Conservation (phyloP, 2,888 invertebrate species). For the Halocaridina rubra region DNA sequence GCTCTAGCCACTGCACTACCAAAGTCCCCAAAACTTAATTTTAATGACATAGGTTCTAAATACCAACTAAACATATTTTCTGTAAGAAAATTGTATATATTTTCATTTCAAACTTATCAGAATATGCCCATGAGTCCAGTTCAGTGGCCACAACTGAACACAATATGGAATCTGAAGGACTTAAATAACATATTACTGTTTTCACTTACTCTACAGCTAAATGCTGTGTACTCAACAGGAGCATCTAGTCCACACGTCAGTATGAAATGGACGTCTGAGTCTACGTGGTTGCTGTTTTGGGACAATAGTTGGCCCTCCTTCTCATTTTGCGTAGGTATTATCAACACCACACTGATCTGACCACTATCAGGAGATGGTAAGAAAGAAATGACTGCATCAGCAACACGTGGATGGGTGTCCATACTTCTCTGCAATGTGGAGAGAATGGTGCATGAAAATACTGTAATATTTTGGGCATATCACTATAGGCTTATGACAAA, state of each 20-base stretch:
- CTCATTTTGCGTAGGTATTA: neutral
- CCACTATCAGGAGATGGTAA: conserved; percentile 42
- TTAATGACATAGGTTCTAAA: too few species aligned
- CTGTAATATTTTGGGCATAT: neutral
- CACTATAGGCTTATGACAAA: neutral
- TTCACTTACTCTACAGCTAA: conserved; percentile 26
- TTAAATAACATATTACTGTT: neutral
- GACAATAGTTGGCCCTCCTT: neutral
- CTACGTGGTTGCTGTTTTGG: neutral
- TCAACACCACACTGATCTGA: conserved; percentile 14
- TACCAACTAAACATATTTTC: neutral
- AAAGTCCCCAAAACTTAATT: too few species aligned
- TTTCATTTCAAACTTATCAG: neutral
- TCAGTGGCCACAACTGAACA: neutral
- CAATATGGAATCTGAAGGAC: neutral
- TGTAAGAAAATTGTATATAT: neutral
- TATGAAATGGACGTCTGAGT: neutral
- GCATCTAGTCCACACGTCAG: conserved; percentile 25
- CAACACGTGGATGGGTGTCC: neutral
- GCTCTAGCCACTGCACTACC: too few species aligned
- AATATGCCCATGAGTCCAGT: neutral
- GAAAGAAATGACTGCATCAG: neutral
- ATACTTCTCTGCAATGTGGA: neutral
- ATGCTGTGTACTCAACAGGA: neutral
- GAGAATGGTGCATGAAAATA: too few species aligned